These are phyloP conservation scores for Eilema caniola DNA, from an alignment of 2,888 invertebrate species.

Conservation along the genomic window DNA sequence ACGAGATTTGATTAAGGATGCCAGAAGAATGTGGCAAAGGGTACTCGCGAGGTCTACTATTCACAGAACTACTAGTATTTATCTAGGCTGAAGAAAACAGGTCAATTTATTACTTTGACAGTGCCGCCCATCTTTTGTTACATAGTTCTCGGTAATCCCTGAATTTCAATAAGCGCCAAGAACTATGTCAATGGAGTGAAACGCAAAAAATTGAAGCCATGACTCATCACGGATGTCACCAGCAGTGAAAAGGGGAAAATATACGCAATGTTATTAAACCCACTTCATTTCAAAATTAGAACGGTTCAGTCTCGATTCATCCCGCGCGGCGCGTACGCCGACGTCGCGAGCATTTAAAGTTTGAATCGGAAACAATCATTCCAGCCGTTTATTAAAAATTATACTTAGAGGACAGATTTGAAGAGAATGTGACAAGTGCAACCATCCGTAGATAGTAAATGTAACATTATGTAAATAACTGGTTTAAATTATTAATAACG, in stretches of 20 bases:
- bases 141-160: slow-evolving; percentile 17
- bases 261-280: slow-evolving; percentile 82
- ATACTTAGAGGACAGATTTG: slow-evolving; percentile 32
- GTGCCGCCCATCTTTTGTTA: slow-evolving; percentile 3
- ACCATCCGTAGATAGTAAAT: slow-evolving; percentile 27
- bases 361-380: slow-evolving; percentile 55
- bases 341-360: slow-evolving; percentile 56
- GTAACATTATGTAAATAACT: slow-evolving; percentile 1
- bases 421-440: slow-evolving; percentile 38
- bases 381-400: slow-evolving; percentile 36
- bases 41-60: too few species aligned
- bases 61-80: too few species aligned
- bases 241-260: slow-evolving; percentile 78
- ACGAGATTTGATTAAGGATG: too few species aligned
- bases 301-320: slow-evolving; percentile 77
- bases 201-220: slow-evolving; percentile 62
- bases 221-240: slow-evolving; percentile 73
- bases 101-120: not conserved
- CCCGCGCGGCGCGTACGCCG: slow-evolving; percentile 75
- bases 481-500: not conserved
- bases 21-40: too few species aligned
- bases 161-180: slow-evolving; percentile 45
- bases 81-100: not conserved
- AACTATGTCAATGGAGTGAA: slow-evolving; percentile 37
- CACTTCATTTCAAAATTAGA: slow-evolving; percentile 84